Conservation (phyloP, 2,113 vertebrate genomes). For the Rhea americana region DNA sequence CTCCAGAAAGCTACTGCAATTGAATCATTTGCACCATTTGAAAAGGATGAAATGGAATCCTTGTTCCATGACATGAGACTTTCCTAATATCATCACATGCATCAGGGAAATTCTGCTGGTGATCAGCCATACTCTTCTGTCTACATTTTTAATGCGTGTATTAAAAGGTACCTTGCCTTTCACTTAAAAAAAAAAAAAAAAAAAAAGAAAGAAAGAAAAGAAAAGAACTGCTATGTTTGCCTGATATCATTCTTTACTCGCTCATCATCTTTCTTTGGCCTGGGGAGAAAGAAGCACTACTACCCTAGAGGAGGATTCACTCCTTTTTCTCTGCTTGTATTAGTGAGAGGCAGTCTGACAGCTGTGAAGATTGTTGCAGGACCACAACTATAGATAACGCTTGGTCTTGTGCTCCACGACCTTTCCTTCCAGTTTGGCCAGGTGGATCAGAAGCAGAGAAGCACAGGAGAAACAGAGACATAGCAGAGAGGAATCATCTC, state of each 20-base stretch:
- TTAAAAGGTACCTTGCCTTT: not conserved
- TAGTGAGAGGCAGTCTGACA: not conserved
- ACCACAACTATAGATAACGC: not conserved
- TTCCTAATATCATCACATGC: not conserved
- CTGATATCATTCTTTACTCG: not conserved
- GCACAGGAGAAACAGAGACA: not conserved
- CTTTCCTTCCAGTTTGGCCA: too few relatives aligned
- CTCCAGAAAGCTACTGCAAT: not conserved
- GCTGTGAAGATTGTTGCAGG: not conserved
- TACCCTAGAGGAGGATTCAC: not conserved
- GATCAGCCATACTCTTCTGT: not conserved
- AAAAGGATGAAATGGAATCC: not conserved
- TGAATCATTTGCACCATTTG: not conserved
- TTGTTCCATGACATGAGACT: not conserved
- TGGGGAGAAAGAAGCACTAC: not conserved
- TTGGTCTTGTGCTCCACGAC: not conserved
- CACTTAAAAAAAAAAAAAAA: not conserved
- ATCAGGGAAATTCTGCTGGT: not conserved
- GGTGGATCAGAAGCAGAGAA: not conserved
- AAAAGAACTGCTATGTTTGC: not conserved
- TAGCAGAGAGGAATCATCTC: not conserved
- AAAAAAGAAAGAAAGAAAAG: not conserved
- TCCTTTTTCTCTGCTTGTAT: not conserved
- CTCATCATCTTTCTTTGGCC: not conserved
- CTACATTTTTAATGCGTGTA: not conserved